Evolutionary conservation across 2,113 vertebrate species (phyloP).

Genomic region (Cynopterus brachyotis): DNA sequence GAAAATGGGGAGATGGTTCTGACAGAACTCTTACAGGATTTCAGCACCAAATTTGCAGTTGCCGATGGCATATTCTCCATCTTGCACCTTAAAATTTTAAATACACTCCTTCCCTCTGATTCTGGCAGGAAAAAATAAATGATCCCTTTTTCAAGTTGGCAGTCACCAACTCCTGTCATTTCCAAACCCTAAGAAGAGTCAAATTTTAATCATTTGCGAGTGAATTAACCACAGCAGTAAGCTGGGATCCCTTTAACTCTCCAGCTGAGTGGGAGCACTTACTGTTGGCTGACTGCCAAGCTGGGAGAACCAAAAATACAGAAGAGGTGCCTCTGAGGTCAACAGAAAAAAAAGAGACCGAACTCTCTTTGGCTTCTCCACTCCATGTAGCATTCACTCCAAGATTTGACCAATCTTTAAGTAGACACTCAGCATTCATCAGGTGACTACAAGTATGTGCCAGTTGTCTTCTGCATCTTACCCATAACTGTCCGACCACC

Average conservation of each 20-base stretch:
- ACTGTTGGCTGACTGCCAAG: fast-evolving
- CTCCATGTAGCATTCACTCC: neutral
- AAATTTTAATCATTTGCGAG: neutral
- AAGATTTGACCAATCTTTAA: neutral
- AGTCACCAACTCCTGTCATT: neutral
- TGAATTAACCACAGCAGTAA: neutral
- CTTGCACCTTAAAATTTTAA: neutral
- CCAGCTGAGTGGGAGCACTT: neutral
- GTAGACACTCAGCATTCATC: neutral
- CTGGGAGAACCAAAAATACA: neutral
- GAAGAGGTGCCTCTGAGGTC: neutral
- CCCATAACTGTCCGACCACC: neutral
- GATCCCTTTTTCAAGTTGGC: neutral
- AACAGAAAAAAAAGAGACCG: neutral
- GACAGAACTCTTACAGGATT: neutral
- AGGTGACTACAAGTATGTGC: fast-evolving
- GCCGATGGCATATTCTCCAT: neutral
- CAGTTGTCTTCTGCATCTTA: neutral
- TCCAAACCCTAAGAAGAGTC: neutral
- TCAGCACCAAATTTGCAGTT: neutral
- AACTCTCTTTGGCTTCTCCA: neutral
- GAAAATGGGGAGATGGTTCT: neutral
- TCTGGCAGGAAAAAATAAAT: neutral
- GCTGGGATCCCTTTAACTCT: neutral
- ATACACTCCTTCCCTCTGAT: neutral